Conservation (phyloP, 2,888 invertebrate genomes). For the Amiota minor region DNA sequence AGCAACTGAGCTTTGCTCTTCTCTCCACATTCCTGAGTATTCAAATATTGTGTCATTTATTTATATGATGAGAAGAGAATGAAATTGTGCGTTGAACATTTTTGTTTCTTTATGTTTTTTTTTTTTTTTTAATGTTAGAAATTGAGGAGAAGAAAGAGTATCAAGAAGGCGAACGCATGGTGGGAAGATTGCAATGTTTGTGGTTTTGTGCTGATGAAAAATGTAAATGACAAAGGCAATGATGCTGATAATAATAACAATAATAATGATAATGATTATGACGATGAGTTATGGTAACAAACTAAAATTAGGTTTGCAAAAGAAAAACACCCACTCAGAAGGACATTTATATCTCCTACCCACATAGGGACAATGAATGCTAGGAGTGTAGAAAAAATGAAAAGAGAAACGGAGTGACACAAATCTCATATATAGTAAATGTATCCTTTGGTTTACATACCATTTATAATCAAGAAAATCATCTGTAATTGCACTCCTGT, state of each 20-base stretch:
- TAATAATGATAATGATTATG: too few relatives aligned
- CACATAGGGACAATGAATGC: too few relatives aligned
- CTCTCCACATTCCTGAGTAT: background rate
- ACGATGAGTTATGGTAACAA: slow-evolving; percentile 15
- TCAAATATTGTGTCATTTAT: slow-evolving; percentile 10
- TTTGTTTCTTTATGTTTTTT: background rate
- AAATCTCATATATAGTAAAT: too few relatives aligned
- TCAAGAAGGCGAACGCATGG: too few relatives aligned
- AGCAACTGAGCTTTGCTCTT: background rate
- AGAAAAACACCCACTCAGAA: too few relatives aligned
- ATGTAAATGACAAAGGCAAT: background rate
- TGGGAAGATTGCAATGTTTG: background rate
- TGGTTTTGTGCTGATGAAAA: slow-evolving; percentile 8
- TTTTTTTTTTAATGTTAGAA: background rate
- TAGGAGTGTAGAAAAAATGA: too few relatives aligned
- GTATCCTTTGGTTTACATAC: too few relatives aligned
- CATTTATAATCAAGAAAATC: too few relatives aligned
- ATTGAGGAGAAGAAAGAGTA: too few relatives aligned
- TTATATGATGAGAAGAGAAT: slow-evolving; percentile 1
- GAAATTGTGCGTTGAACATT: slow-evolving; percentile 12
- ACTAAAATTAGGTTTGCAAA: slow-evolving; percentile 4
- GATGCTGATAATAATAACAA: too few relatives aligned
- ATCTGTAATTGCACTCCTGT: slow-evolving; percentile 17
- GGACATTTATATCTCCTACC: too few relatives aligned
- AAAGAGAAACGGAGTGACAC: too few relatives aligned